Percentiles rank a stretch among this genome's conserved stretches.
phyloP scores from a whole-genome alignment of 2,888 invertebrate genomes.

The Lithophane leautieri region DNA sequence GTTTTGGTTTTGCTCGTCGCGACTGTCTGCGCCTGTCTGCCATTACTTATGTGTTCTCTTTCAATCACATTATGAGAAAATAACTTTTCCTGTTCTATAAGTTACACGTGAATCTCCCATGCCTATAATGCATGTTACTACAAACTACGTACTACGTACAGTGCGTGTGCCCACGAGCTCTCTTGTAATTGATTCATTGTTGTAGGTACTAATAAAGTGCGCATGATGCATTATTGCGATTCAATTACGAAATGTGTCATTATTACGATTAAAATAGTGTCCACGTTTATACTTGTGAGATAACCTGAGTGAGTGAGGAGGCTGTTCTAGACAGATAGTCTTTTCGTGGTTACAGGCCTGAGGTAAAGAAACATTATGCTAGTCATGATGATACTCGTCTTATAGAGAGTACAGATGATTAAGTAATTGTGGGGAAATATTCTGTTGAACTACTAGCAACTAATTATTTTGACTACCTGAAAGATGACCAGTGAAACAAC shows the following conservation, averaged over 20 bases:
- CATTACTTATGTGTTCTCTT: neutral
- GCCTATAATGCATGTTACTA: constrained; percentile 6
- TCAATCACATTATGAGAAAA: neutral
- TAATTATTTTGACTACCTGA: neutral
- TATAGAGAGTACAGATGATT: neutral
- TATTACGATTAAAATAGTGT: constrained; percentile 7
- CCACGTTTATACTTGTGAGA: constrained; percentile 44
- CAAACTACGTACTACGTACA: neutral
- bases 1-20: no score
- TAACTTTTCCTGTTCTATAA: neutral
- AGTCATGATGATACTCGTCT: neutral
- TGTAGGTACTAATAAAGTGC: constrained; percentile 22
- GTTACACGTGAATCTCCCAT: constrained; percentile 23
- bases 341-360: neutral
- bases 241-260: constrained; percentile 31
- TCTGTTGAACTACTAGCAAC: neutral
- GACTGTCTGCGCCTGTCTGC: no score
- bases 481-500: neutral
- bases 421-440: neutral
- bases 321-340: neutral
- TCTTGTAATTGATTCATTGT: constrained; percentile 25
- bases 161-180: neutral
- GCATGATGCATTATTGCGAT: constrained; percentile 42
- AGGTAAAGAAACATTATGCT: no score
- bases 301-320: neutral